These are phyloP conservation scores for Scolanthus callimorphus DNA, from an alignment of 92 coral and sea anemone species.

Conservation along the genomic window DNA sequence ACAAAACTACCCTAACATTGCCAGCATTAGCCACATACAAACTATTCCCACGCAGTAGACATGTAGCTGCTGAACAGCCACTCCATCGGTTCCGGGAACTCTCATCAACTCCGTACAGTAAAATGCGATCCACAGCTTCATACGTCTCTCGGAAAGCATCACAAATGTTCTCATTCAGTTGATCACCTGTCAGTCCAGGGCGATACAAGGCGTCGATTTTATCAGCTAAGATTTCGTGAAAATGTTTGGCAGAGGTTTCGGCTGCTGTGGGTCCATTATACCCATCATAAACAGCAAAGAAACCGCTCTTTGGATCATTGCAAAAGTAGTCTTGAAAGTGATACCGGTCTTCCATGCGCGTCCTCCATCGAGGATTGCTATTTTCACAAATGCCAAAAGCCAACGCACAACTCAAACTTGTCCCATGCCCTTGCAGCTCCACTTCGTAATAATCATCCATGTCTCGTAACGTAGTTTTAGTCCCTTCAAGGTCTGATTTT, in stretches of 20 bases:
- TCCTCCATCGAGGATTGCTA: slow-evolving; percentile 84
- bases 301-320: slow-evolving; percentile 75
- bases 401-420: slow-evolving; percentile 46
- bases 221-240: slow-evolving; percentile 71
- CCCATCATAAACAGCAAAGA: slow-evolving; percentile 92
- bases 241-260: slow-evolving; percentile 75
- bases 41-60: slow-evolving; percentile 66
- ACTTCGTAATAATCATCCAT: slow-evolving; percentile 1
- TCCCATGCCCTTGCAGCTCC: slow-evolving; percentile 42
- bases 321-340: slow-evolving; percentile 66
- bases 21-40: slow-evolving; percentile 95
- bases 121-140: slow-evolving; percentile 75
- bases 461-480: slow-evolving; percentile 38
- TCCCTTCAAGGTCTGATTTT: slow-evolving; percentile 74
- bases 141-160: slow-evolving; percentile 70
- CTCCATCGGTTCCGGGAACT: slow-evolving; percentile 97
- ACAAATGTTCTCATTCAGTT: slow-evolving; percentile 44
- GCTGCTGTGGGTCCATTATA: slow-evolving; percentile 91
- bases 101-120: slow-evolving; percentile 78
- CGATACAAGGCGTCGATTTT: slow-evolving; percentile 57
- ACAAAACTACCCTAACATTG: slow-evolving; percentile 71
- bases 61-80: slow-evolving; percentile 92
- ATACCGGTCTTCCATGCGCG: slow-evolving; percentile 85
- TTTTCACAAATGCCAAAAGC: slow-evolving; percentile 86
- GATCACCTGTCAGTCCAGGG: slow-evolving; percentile 37